These are phyloP conservation scores for Biston betularia DNA, from an alignment of 2,888 invertebrate species.

Conservation along the genomic window DNA sequence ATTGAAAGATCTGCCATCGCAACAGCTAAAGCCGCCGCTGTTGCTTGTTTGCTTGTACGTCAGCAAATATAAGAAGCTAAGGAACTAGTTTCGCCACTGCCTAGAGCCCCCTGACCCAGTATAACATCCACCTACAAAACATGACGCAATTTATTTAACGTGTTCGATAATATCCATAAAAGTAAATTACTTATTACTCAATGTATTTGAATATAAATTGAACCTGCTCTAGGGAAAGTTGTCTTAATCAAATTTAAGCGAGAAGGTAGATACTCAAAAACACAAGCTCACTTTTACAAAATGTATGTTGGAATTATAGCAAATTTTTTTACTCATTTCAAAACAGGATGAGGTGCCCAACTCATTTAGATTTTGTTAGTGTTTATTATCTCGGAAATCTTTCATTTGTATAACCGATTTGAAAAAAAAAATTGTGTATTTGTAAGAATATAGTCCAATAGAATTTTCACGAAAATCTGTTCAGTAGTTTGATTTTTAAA, in stretches of 20 bases:
- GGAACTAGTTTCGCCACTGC: constrained; percentile 10
- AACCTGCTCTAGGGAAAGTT: constrained; percentile 28
- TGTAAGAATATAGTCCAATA: too few species aligned
- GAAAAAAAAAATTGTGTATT: too few species aligned
- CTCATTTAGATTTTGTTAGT: too few species aligned
- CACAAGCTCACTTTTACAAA: too few species aligned
- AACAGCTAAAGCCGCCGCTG: too few species aligned
- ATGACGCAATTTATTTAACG: constrained; percentile 16
- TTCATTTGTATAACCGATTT: too few species aligned
- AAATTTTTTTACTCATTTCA: neutral
- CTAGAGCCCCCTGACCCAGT: constrained; percentile 17
- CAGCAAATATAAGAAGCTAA: neutral
- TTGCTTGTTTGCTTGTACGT: neutral
- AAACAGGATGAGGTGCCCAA: too few species aligned
- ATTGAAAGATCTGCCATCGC: too few species aligned
- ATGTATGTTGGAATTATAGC: neutral
- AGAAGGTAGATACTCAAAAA: too few species aligned
- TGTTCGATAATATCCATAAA: constrained; percentile 30
- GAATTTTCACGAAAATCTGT: too few species aligned
- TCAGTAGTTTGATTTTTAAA: too few species aligned
- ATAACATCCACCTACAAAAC: constrained; percentile 7
- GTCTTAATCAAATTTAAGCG: neutral
- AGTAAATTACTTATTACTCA: constrained; percentile 29
- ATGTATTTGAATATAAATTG: constrained; percentile 28
- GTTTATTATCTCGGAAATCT: too few species aligned